Evolutionary conservation across 2,888 invertebrate species (phyloP), one percentile per base, ranked within the genome.

Genomic region (Caradrina kadenii): DNA sequence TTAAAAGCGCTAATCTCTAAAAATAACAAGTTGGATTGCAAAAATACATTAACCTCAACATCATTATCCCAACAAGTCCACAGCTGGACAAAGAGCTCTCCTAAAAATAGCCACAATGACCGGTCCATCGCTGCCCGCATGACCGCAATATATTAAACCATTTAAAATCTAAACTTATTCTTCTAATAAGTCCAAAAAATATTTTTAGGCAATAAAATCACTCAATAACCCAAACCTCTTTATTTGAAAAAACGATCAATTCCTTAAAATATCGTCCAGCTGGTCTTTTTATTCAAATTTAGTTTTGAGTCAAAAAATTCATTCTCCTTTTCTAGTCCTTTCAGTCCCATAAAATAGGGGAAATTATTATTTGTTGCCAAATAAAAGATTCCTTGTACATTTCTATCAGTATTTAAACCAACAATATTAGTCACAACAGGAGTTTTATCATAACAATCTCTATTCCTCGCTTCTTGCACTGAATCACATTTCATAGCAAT

Each of bases 311-410:
- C 74, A 54, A 86, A 89, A 55, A 86, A 89, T 67, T 93, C 92
- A 49, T 90, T 81, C 13, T 92, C 89, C 45, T 76, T 90, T 48
- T 86, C 85, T 54, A 94, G 55, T 0, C 94, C 94, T n/a, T 90
- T 91, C 19, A 88, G 77, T 0, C 92, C 93, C 63, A 94, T 81
- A 76, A 81, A 91, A 73, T 91, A 94, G 0, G 94, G 94, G 48
- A 83, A 93, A 53, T 79, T 83, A 63, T 90, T 87, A 7, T 78
- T 72, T 0, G 92, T 92, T 0, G 89, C 82, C 52, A 92, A 69
- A 76, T 81, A 92, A 65, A 87, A 92, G 6, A 92, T 85, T 0
- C 92, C 92, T 6, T 85, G 65, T 61, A 76, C 86, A 60, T 60
- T 86, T 13, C 50, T 85, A 74, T 92, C 83, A 0, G 85, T 85